phyloP scores from a whole-genome alignment of 2,888 invertebrate species.

The Megaustenia siamemsis region DNA sequence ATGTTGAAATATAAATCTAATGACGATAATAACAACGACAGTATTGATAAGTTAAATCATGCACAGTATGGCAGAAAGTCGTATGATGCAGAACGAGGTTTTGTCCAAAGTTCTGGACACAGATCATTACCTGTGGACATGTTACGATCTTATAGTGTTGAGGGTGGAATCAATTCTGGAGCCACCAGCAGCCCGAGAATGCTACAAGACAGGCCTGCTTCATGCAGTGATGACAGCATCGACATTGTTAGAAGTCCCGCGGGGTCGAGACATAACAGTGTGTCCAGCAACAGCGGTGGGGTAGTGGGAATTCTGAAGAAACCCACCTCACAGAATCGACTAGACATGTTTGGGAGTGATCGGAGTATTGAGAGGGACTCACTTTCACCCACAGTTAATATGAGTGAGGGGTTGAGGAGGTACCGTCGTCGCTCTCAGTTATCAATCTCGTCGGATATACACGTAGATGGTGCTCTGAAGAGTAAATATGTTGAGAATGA shows the following conservation, averaged over 20 bases:
- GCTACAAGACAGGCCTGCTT: neutral
- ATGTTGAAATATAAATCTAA: neutral
- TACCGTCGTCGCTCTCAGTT: constrained; percentile 47
- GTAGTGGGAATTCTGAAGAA: constrained; percentile 20
- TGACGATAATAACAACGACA: neutral
- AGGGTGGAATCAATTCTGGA: neutral
- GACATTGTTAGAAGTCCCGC: neutral
- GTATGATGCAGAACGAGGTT: constrained; percentile 24
- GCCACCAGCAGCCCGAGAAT: neutral
- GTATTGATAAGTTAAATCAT: neutral
- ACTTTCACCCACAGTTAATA: neutral
- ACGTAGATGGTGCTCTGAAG: constrained; percentile 27
- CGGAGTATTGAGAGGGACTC: constrained; percentile 6
- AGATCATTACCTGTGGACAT: neutral
- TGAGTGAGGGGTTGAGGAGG: constrained; percentile 40
- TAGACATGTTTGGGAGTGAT: neutral
- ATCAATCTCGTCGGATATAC: constrained; percentile 39
- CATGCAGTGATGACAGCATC: neutral
- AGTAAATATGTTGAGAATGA: constrained; percentile 39
- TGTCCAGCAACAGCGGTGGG: neutral
- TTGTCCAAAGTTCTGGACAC: neutral
- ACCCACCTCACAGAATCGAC: neutral
- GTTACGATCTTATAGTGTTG: neutral
- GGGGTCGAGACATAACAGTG: neutral
- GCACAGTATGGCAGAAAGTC: neutral